Evolutionary conservation across 2,888 invertebrate species (phyloP).

Genomic region (Anaspis maculata): DNA sequence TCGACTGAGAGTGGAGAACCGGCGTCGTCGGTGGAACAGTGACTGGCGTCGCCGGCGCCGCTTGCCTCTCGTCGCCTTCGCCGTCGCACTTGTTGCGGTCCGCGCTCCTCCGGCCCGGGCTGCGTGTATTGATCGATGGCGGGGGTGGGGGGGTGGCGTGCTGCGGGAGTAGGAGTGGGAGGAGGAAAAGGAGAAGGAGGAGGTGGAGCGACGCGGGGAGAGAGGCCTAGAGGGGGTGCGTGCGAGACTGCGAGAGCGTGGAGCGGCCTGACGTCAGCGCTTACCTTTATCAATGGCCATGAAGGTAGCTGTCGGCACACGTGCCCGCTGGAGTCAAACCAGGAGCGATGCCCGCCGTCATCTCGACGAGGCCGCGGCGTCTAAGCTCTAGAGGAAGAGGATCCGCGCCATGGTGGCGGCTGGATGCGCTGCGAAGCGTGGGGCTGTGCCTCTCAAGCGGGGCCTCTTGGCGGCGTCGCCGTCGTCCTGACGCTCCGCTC

Average conservation of each 20-base stretch:
- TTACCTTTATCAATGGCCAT: slow-evolving; percentile 44
- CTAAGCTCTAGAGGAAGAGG: slow-evolving; percentile 5
- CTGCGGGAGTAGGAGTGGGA: no score
- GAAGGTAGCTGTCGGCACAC: slow-evolving; percentile 39
- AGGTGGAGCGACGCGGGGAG: no score
- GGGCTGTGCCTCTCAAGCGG: slow-evolving; percentile 4
- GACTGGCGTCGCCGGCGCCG: slow-evolving; percentile 1
- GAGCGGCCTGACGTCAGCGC: slow-evolving; percentile 29
- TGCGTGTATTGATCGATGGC: slow-evolving; percentile 12
- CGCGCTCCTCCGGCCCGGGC: slow-evolving; percentile 12
- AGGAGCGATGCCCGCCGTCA: slow-evolving; percentile 26
- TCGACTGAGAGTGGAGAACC: not conserved
- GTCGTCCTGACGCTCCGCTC: no score
- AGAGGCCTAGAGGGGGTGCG: no score
- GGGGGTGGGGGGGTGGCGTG: slow-evolving; percentile 8
- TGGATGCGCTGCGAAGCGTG: slow-evolving; percentile 3
- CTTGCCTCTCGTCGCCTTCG: no score
- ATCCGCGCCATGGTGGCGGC: slow-evolving; percentile 12
- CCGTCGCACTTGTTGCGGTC: slow-evolving; percentile 13
- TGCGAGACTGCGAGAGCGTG: slow-evolving; percentile 13
- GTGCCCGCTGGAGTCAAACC: slow-evolving; percentile 36
- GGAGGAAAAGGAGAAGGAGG: no score
- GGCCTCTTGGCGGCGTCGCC: no score
- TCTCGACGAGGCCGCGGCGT: slow-evolving; percentile 6
- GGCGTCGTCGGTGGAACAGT: not conserved